Evolutionary conservation across 1,140 invertebrate species (phyloP), one percentile per base, ranked within the genome.

Genomic region (Pachypeltis micranthus): DNA sequence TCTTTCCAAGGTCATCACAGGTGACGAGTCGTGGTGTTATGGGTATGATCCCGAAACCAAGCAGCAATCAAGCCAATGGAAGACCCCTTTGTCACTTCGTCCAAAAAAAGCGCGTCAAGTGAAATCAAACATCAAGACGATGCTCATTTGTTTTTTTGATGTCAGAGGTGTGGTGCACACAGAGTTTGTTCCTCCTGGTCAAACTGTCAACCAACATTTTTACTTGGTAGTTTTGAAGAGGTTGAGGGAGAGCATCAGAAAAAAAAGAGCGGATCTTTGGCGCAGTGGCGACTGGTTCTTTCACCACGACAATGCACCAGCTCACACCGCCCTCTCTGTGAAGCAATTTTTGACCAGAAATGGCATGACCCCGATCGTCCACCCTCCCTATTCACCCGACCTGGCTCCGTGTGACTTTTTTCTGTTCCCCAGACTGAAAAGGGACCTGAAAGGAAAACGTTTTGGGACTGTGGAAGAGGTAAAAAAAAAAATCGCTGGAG

Each of bases 321-420:
- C 59, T 39, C 71, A 74, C 55, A 69, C 60, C 34, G 61, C 63
- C 44, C 31, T 44, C 34, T 70, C 62, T 12, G 66, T 68, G 31
- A 39, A 39, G 31, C 31, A 39, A 39, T n/a, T 39, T 39, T 39
- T 39, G 31, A 16, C 31, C 16, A 68, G 66, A 68, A 64, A 73
- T 47, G 28, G 31, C 19, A 69, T 67, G 59, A 26, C 16, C 51
- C 34, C 59, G 66, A 74, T 81, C 44, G 69, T 68, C 28, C 75
- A 79, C 65, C 73, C 72, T 70, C 73, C 74, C 24, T 78, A 78
- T 66, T 73, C 67, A 58, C 73, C 54, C n/a, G n/a, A n/a, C n/a
- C n/a, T n/a, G n/a, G n/a, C n/a, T n/a, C 72, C 70, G 73, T 74
- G 25, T 78, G 78, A 66, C 73, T 67, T 56, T 73, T 54, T n/a